phyloP scores from a whole-genome alignment of 2,888 invertebrate species.

The Capitulum mitella region DNA sequence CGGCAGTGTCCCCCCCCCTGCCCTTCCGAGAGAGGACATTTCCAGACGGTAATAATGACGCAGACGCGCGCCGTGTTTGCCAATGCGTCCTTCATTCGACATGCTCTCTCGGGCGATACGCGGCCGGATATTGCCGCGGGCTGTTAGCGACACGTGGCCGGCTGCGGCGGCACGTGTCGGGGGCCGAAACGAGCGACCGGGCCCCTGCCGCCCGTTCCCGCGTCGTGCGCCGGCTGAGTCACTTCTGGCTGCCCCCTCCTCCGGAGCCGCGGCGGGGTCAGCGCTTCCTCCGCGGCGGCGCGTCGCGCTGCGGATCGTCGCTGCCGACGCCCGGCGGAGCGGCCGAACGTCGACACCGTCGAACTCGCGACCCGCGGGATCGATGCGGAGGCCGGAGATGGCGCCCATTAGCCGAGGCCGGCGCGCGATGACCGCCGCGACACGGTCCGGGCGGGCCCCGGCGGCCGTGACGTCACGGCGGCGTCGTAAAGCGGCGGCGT shows the following conservation, averaged over 20 bases:
- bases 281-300: too few relatives aligned
- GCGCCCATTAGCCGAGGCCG: background rate
- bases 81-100: background rate
- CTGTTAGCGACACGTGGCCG: slow-evolving; percentile 5
- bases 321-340: background rate
- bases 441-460: too few relatives aligned
- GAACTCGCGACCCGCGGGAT: background rate
- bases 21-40: too few relatives aligned
- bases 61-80: background rate
- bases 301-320: background rate
- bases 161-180: background rate
- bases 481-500: too few relatives aligned
- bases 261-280: too few relatives aligned
- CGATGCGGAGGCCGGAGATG: background rate
- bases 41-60: background rate
- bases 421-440: background rate
- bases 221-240: background rate
- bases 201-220: background rate
- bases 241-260: too few relatives aligned
- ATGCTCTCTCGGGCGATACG: background rate
- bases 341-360: background rate
- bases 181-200: background rate
- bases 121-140: slow-evolving; percentile 1
- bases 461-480: too few relatives aligned
- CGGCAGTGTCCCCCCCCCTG: too few relatives aligned